A percentile compares a stretch with the other conserved stretches of the same genome.
These are phyloP conservation scores for Palythoa caribaeorum DNA, from an alignment of 92 coral and sea anemone genomes.

Conservation along the genomic window DNA sequence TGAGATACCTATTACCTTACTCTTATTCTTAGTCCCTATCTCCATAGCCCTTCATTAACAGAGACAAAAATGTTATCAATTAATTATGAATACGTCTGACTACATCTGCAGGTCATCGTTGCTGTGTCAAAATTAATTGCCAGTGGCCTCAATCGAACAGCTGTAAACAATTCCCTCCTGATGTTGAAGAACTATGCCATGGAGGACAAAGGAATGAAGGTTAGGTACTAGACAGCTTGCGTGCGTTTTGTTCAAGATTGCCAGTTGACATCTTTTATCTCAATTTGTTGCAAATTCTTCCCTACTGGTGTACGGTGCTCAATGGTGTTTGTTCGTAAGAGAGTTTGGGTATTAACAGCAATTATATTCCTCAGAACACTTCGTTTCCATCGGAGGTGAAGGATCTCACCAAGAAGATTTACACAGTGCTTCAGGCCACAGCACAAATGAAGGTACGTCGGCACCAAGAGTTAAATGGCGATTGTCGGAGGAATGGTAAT, in stretches of 20 bases:
- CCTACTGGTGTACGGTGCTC: neutral
- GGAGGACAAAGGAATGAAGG: conserved; percentile 97
- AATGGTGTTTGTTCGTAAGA: neutral
- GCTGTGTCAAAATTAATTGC: conserved; percentile 97
- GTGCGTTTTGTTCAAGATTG: neutral
- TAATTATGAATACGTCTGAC: neutral
- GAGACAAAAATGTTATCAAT: neutral
- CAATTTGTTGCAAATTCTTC: neutral
- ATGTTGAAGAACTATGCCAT: conserved; percentile 91
- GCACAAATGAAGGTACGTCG: conserved; percentile 95
- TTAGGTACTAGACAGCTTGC: neutral
- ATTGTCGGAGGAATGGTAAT: neutral
- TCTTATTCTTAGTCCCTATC: no score
- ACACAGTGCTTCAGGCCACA: conserved; percentile 97
- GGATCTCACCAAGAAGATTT: conserved; percentile 96
- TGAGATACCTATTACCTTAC: no score
- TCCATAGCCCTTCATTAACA: neutral
- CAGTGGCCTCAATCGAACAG: conserved; percentile 88
- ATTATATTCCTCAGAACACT: conserved; percentile 68
- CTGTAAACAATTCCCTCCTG: conserved; percentile 83
- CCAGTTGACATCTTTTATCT: neutral
- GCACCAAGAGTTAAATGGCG: neutral
- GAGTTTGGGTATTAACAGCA: neutral
- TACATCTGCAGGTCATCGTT: conserved; percentile 81
- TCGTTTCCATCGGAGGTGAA: conserved; percentile 92